These are phyloP conservation scores for Physocephala rufipes DNA, from an alignment of 2,888 invertebrate species.

Conservation along the genomic window DNA sequence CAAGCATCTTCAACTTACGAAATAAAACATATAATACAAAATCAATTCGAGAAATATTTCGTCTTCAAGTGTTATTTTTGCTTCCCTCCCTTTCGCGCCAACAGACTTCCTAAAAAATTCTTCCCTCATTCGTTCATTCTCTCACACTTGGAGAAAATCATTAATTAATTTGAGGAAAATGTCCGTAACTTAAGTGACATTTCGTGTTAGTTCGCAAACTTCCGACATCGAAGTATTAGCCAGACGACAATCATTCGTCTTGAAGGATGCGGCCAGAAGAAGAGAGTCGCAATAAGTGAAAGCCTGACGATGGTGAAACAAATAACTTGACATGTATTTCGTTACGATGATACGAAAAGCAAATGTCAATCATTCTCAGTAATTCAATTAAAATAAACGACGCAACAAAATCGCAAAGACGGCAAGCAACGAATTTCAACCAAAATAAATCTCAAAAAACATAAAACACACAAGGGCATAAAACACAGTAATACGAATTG, in stretches of 20 bases:
- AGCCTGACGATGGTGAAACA: background rate
- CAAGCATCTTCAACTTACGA: too few relatives aligned
- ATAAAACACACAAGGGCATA: too few relatives aligned
- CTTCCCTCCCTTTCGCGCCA: background rate
- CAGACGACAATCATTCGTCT: too few relatives aligned
- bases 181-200: slow-evolving; percentile 20
- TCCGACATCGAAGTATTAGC: background rate
- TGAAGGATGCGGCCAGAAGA: background rate
- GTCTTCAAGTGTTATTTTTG: background rate
- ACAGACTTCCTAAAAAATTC: slow-evolving; percentile 10
- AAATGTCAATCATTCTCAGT: too few relatives aligned
- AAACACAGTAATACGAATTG: too few relatives aligned
- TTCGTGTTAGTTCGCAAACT: slow-evolving; percentile 11
- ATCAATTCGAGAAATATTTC: background rate
- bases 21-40: too few relatives aligned
- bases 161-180: slow-evolving; percentile 21
- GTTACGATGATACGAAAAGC: too few relatives aligned
- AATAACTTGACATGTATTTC: background rate
- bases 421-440: background rate
- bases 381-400: slow-evolving; percentile 22
- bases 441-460: too few relatives aligned
- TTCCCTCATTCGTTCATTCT: slow-evolving; percentile 2
- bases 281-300: background rate
- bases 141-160: background rate
- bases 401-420: background rate